Conservation (phyloP, 2,888 invertebrate genomes). For the Acheta domesticus region DNA sequence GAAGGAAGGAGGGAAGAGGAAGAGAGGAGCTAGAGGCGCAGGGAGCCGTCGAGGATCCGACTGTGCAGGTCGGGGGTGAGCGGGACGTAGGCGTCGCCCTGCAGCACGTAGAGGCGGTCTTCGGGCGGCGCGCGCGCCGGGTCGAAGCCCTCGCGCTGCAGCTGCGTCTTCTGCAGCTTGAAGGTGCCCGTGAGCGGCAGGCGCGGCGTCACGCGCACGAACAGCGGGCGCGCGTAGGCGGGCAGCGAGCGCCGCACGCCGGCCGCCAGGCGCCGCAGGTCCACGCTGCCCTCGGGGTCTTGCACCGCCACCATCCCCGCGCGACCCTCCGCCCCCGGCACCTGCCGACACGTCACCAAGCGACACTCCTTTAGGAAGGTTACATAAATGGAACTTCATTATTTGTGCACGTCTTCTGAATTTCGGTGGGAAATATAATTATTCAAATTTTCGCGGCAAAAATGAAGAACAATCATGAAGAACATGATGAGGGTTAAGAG, state of each 20-base stretch:
- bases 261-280: constrained; percentile 58
- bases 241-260: constrained; percentile 71
- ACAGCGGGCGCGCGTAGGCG: constrained; percentile 82
- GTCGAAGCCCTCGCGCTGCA: constrained; percentile 82
- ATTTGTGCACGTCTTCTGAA: too few species aligned
- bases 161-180: constrained; percentile 85
- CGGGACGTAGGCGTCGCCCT: background rate
- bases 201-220: constrained; percentile 72
- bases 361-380: too few species aligned
- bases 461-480: too few species aligned
- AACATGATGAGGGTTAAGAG: too few species aligned
- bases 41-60: background rate
- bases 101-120: background rate
- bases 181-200: constrained; percentile 81
- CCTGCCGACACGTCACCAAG: constrained; percentile 49
- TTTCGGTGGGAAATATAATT: too few species aligned
- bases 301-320: constrained; percentile 93
- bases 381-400: too few species aligned
- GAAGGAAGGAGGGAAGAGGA: too few species aligned
- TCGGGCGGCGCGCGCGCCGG: constrained; percentile 44
- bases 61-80: background rate
- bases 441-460: too few species aligned
- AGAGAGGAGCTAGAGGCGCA: background rate
- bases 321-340: constrained; percentile 76
- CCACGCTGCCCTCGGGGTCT: constrained; percentile 60